A percentile compares a stretch with the other conserved stretches of the same genome.
These are phyloP conservation scores for Trachemys scripta DNA, from an alignment of 2,113 vertebrate species.

Conservation along the genomic window DNA sequence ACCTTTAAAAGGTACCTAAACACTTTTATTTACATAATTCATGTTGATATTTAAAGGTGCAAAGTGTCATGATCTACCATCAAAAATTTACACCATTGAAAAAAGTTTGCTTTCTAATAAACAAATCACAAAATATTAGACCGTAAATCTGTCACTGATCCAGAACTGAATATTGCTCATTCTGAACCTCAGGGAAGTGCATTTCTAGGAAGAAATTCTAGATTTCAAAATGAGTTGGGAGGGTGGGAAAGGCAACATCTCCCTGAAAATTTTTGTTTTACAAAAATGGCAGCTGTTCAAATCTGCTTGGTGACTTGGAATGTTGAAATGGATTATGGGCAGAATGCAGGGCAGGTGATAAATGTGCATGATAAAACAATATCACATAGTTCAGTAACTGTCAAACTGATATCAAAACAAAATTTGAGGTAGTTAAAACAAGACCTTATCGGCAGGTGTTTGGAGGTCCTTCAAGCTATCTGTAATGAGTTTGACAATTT, in stretches of 20 bases:
- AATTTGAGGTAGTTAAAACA: not conserved
- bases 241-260: not conserved
- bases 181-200: not conserved
- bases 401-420: not conserved
- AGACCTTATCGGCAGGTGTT: not conserved
- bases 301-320: not conserved
- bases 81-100: not conserved
- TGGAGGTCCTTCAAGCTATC: not conserved
- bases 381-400: not conserved
- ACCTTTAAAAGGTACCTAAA: not conserved
- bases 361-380: not conserved
- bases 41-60: not conserved
- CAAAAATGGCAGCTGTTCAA: not conserved
- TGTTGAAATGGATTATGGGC: not conserved
- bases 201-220: not conserved
- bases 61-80: not conserved
- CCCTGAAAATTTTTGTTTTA: slow-evolving; percentile 14
- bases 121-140: not conserved
- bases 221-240: not conserved
- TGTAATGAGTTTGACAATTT: not conserved
- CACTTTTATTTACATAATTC: not conserved
- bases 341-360: not conserved
- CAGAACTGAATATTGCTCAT: not conserved
- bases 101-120: not conserved
- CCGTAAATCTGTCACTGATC: not conserved